These are phyloP conservation scores for Brachypodius melanocephalos DNA, from an alignment of 2,113 vertebrate genomes.

Conservation along the genomic window DNA sequence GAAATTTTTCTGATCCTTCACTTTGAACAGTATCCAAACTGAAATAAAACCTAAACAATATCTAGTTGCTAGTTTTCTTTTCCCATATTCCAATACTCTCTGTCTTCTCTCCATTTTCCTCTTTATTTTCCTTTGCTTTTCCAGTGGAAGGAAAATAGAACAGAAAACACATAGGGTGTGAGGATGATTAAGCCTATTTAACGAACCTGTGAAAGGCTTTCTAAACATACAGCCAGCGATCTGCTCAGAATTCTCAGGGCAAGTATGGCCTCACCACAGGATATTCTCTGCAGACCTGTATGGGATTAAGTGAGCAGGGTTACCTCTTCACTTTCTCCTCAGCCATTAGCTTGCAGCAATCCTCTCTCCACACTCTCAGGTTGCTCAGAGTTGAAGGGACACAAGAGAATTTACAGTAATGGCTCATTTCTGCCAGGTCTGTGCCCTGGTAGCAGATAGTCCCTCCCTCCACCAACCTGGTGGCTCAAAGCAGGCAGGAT, in stretches of 20 bases:
- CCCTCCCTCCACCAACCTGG: not conserved
- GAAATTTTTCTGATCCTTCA: not conserved
- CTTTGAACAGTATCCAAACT: not conserved
- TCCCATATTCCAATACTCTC: not conserved
- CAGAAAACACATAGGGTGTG: not conserved
- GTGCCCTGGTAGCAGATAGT: not conserved
- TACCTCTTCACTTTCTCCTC: not conserved
- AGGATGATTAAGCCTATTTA: not conserved
- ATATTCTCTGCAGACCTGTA: not conserved
- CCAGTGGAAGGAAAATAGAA: not conserved
- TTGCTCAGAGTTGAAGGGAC: not conserved
- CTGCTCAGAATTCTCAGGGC: not conserved
- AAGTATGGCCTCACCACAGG: not conserved
- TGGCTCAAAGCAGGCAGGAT: not conserved
- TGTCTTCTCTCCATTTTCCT: not conserved
- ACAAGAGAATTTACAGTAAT: not conserved
- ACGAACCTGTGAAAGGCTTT: not conserved
- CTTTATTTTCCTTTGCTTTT: not conserved
- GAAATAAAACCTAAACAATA: not conserved
- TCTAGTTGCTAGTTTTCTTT: not conserved
- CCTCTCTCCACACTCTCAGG: not conserved
- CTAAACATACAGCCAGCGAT: not conserved
- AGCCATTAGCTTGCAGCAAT: not conserved
- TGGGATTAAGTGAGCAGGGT: not conserved
- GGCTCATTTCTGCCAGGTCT: not conserved